phyloP scores from a whole-genome alignment of 2,797 vertebrate genomes.

The Lepilemur ruficaudatus region DNA sequence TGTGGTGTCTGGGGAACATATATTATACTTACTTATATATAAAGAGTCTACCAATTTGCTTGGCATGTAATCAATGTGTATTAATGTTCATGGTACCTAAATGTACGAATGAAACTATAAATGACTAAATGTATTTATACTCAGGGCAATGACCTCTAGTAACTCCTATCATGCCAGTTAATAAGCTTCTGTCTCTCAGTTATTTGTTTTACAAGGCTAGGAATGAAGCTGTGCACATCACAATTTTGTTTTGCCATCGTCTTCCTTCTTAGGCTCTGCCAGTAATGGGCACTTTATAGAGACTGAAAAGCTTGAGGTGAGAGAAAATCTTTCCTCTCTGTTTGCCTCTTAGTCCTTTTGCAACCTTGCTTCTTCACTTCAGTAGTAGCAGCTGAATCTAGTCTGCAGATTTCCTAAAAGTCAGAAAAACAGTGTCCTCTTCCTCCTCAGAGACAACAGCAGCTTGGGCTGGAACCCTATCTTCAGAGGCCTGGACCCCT shows the following conservation, averaged over 20 bases:
- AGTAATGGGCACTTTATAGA: neutral
- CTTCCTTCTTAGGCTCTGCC: neutral
- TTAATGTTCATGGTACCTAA: neutral
- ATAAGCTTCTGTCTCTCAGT: neutral
- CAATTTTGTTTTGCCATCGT: neutral
- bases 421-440: neutral
- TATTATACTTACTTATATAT: neutral
- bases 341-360: neutral
- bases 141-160: neutral
- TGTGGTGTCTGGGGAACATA: neutral
- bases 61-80: slow-evolving; percentile 1
- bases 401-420: neutral
- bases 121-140: neutral
- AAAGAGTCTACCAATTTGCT: neutral
- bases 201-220: neutral
- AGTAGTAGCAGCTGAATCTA: neutral
- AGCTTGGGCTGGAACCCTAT: neutral
- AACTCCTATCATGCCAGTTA: neutral
- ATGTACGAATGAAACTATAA: neutral
- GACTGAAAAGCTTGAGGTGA: neutral
- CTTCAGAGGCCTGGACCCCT: neutral
- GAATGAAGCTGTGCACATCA: neutral
- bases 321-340: neutral
- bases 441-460: neutral
- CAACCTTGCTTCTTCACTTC: neutral